phyloP scores from a whole-genome alignment of 2,888 invertebrate species.

The Sinodicranocentrus sp. region DNA sequence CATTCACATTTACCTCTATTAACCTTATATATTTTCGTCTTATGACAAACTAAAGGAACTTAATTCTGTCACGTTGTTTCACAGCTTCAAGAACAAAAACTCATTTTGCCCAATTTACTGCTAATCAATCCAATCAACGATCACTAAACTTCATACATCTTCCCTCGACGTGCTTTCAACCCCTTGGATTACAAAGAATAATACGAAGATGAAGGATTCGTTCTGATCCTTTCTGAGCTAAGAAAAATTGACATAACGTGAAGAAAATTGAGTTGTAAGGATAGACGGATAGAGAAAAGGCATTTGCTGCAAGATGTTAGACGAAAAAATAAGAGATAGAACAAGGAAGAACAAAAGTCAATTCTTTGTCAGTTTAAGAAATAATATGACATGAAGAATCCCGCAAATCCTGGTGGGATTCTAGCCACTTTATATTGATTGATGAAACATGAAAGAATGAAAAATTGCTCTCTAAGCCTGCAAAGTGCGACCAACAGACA shows the following conservation, averaged over 20 bases:
- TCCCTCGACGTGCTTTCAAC: no score
- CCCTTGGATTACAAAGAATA: neutral
- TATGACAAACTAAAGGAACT: no score
- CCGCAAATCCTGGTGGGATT: conserved; percentile 40
- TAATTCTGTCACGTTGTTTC: neutral
- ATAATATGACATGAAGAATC: conserved; percentile 41
- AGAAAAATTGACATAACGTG: conserved; percentile 19
- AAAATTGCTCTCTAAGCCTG: conserved; percentile 4
- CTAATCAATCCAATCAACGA: conserved; percentile 55
- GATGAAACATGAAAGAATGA: conserved; percentile 31
- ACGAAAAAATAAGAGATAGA: neutral
- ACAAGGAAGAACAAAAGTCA: conserved; percentile 39
- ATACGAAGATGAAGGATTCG: neutral
- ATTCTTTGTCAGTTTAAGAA: conserved; percentile 29
- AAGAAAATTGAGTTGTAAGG: conserved; percentile 9
- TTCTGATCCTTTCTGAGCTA: neutral
- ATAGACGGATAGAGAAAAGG: neutral
- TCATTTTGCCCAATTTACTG: conserved; percentile 52
- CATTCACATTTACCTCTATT: no score
- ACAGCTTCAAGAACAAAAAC: neutral
- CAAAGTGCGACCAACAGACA: no score
- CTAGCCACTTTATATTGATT: conserved; percentile 30
- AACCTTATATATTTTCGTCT: no score
- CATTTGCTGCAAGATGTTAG: neutral
- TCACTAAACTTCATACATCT: no score